A percentile compares a stretch with the other conserved stretches of the same genome.
These are phyloP conservation scores for Drosophila mulleri DNA, from an alignment of 2,888 invertebrate genomes.

Conservation along the genomic window DNA sequence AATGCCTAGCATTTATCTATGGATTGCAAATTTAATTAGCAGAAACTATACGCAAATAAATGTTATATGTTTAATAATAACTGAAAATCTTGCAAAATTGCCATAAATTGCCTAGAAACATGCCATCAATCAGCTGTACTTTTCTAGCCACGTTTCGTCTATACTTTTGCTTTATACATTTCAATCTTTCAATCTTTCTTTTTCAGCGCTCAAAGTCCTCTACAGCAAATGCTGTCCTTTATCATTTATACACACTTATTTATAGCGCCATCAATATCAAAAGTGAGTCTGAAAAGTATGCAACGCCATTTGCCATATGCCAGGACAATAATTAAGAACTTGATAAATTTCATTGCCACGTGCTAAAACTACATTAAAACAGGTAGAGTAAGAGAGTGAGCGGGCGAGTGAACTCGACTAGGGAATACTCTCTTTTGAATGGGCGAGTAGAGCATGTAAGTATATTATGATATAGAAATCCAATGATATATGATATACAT, in stretches of 20 bases:
- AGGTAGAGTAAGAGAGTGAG: background rate
- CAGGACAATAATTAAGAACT: constrained; percentile 67
- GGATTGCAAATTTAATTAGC: too few species aligned
- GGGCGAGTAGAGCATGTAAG: too few species aligned
- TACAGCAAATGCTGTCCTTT: background rate
- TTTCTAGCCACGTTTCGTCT: background rate
- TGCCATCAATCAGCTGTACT: too few species aligned
- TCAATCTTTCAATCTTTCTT: background rate
- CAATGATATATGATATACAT: too few species aligned
- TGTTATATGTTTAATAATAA: too few species aligned
- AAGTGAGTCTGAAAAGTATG: constrained; percentile 48
- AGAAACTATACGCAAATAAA: too few species aligned
- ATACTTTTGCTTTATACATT: background rate
- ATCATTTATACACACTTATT: background rate
- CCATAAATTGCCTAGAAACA: background rate
- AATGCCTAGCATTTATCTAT: too few species aligned
- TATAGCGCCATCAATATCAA: background rate
- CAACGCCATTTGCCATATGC: constrained; percentile 36
- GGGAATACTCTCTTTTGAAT: background rate
- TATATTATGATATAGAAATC: too few species aligned
- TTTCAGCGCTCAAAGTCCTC: background rate
- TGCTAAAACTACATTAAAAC: constrained; percentile 69
- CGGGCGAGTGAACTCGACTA: background rate
- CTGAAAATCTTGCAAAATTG: background rate
- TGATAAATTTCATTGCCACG: constrained; percentile 73